Conservation (phyloP, 2,888 invertebrate species). For the Vannuccia rotundouncinata region DNA sequence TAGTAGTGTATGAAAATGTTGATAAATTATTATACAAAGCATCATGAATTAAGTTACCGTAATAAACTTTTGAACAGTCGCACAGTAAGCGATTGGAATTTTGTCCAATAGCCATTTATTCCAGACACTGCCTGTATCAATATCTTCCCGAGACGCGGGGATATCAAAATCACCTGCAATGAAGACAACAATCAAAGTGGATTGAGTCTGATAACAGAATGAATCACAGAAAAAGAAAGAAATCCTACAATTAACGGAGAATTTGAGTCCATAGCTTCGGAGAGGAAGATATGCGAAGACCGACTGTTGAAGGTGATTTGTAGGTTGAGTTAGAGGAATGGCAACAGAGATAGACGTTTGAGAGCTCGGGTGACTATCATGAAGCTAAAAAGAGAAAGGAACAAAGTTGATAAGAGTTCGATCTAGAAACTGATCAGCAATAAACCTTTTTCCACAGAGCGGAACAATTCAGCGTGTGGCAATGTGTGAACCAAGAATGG, state of each 20-base stretch:
- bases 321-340: not conserved
- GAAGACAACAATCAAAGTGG: not conserved
- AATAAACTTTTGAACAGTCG: not conserved
- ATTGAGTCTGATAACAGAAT: not conserved
- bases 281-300: slow-evolving; percentile 56
- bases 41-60: not conserved
- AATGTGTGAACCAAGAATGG: not conserved
- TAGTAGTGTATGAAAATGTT: not conserved
- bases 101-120: slow-evolving; percentile 15
- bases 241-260: slow-evolving; percentile 45
- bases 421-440: no score
- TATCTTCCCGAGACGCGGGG: slow-evolving; percentile 56
- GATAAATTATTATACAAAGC: not conserved
- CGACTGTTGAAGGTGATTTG: slow-evolving; percentile 42
- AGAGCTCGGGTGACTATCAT: not conserved
- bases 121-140: slow-evolving; percentile 43
- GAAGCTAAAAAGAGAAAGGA: not conserved
- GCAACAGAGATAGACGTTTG: not conserved
- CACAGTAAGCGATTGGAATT: not conserved
- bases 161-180: slow-evolving; percentile 56
- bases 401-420: not conserved
- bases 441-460: not conserved
- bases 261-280: slow-evolving; percentile 54
- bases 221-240: no score
- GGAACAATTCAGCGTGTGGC: not conserved